These are phyloP conservation scores for Ceryle rudis DNA, from an alignment of 2,797 vertebrate genomes.

Conservation along the genomic window DNA sequence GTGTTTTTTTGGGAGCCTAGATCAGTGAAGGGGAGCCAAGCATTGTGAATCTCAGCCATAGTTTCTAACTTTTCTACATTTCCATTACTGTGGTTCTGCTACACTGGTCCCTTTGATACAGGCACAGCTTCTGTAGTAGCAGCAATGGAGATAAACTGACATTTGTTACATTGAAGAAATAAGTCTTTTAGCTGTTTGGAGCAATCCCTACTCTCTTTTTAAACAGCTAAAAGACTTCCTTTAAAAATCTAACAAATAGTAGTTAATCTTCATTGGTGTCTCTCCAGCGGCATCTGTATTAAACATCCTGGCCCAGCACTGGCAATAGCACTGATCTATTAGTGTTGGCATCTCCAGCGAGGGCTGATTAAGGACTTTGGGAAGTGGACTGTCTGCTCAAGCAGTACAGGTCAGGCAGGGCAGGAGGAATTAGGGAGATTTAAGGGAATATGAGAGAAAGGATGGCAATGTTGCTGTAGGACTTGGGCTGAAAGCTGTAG, in stretches of 20 bases:
- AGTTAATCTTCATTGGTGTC: conserved; percentile 20
- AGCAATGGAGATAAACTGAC: neutral
- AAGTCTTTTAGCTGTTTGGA: neutral
- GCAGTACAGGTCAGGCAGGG: neutral
- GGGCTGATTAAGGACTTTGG: neutral
- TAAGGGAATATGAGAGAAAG: neutral
- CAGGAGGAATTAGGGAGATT: neutral
- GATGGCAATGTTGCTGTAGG: neutral
- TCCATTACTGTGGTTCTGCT: neutral
- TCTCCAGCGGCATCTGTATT: neutral
- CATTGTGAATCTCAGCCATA: neutral
- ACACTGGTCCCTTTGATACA: neutral
- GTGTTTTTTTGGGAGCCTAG: neutral
- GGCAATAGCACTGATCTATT: conserved; percentile 13
- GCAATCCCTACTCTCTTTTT: conserved; percentile 1
- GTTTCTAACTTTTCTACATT: neutral
- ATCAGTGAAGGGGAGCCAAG: neutral
- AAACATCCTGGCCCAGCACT: conserved; percentile 11
- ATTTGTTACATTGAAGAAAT: neutral
- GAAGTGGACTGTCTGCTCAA: neutral
- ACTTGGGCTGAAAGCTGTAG: neutral
- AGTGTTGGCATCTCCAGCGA: neutral
- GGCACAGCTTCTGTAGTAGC: neutral
- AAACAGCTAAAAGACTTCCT: conserved; percentile 24
- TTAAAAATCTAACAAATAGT: conserved; percentile 13